Base-by-base conservation (phyloP, 2,113 vertebrate genomes). In the Dolichotis patagonum region DNA sequence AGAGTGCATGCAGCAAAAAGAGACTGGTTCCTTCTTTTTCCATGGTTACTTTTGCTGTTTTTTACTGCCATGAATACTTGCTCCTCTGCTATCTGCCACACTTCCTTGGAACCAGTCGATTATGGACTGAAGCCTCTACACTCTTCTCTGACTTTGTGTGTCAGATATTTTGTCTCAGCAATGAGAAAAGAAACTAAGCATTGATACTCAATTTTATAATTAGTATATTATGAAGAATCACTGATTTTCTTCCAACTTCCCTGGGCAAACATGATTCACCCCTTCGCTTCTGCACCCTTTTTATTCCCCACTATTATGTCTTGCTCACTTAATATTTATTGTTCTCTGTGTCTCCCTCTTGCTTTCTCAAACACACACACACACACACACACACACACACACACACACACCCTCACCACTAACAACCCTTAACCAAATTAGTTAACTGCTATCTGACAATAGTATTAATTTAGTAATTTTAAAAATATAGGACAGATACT, bases 391-490 rank as follows among this genome's bases (percentile, higher is more conserved):
- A 28, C 26, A 63, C 14, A 35, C 54, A 56, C 14, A 19, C 11
- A 4, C 22, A 77, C 2, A 26, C 30, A 58, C 17, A 32, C 22
- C 35, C 16, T 8, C 6, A 5, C 26, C 5, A 75, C 1, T 41
- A 63, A 49, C 1, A 82, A 54, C 30, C 5, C 12, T 91, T 80
- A 78, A 32, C n/a, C 7, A 77, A 73, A 63, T 78, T 71, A 62
- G 5, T 35, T 49, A 80, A 91, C 78, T 67, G 0, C 1, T 80
- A 62, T 22, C 84, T 54, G 14, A 52, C 88, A 86, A 38, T 83
- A 81, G 73, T 69, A 46, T 77, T 82, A 89, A 65, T 38, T 85
- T 86, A 85, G 9, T 93, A 75, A 91, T 89, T 93, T 73, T 56
- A 35, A 81, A 87, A 91, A 62, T 58, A 9, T 92, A 82, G 13